phyloP scores from a whole-genome alignment of 2,113 vertebrate genomes.

The Canis aureus region DNA sequence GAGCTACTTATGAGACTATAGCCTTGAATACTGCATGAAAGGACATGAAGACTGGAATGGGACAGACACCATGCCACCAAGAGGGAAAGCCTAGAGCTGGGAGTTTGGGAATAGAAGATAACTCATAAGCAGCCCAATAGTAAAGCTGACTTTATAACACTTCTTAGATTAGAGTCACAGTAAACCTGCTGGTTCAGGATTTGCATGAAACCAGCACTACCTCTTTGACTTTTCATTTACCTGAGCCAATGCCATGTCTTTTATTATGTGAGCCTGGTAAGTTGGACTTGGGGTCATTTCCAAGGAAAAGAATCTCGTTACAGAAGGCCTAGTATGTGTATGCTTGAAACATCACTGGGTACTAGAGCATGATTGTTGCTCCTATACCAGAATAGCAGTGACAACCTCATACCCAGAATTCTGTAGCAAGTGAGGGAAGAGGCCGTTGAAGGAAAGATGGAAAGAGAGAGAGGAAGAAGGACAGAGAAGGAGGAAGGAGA shows the following conservation, averaged over 20 bases:
- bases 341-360: background rate
- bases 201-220: background rate
- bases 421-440: slow-evolving; percentile 15
- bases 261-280: background rate
- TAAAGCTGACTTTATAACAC: background rate
- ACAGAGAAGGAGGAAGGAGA: background rate
- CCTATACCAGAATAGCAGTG: background rate
- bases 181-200: background rate
- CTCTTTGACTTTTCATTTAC: background rate
- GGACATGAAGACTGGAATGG: background rate
- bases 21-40: background rate
- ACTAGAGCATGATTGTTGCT: background rate
- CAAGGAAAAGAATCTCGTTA: background rate
- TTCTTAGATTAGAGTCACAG: background rate
- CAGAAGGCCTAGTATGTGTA: background rate
- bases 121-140: background rate
- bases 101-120: background rate
- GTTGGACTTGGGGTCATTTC: background rate
- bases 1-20: background rate
- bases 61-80: background rate
- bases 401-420: background rate
- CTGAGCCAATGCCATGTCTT: background rate
- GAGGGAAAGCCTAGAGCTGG: background rate
- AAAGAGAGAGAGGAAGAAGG: background rate
- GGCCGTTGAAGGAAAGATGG: background rate